phyloP scores from a whole-genome alignment of 1,140 invertebrate genomes.

The Drosophila jambulina region DNA sequence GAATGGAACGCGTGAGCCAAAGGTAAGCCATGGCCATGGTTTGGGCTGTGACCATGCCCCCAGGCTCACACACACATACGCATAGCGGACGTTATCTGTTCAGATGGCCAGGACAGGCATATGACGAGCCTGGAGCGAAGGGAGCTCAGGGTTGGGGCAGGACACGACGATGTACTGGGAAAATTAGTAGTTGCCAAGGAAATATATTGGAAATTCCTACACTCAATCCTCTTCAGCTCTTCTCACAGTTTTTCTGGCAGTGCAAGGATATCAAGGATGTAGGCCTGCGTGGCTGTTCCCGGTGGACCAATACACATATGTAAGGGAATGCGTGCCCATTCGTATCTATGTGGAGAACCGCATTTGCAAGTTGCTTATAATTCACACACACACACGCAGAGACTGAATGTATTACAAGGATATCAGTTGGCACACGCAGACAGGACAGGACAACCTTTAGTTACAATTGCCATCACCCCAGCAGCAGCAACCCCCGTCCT shows the following conservation, averaged over 20 bases:
- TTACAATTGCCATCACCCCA: constrained; percentile 41
- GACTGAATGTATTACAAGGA: constrained; percentile 63
- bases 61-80: constrained; percentile 72
- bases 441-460: constrained; percentile 35
- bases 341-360: constrained; percentile 48
- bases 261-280: constrained; percentile 5
- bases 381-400: constrained; percentile 29
- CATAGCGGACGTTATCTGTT: constrained; percentile 63
- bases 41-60: constrained; percentile 45
- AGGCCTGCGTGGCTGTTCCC: constrained; percentile 38
- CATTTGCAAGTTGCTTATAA: constrained; percentile 74
- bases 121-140: constrained; percentile 16
- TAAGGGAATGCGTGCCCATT: constrained; percentile 18
- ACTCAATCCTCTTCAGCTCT: background rate
- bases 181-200: background rate
- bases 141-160: constrained; percentile 1
- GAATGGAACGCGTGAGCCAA: constrained; percentile 68
- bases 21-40: constrained; percentile 22
- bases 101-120: constrained; percentile 27
- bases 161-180: constrained; percentile 2
- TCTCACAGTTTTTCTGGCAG: constrained; percentile 4
- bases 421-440: constrained; percentile 52
- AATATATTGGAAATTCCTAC: background rate
- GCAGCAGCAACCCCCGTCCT: constrained; percentile 3
- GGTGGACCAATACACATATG: constrained; percentile 65